These are phyloP conservation scores for Volucella inanis DNA, from an alignment of 2,888 invertebrate species.

Conservation along the genomic window DNA sequence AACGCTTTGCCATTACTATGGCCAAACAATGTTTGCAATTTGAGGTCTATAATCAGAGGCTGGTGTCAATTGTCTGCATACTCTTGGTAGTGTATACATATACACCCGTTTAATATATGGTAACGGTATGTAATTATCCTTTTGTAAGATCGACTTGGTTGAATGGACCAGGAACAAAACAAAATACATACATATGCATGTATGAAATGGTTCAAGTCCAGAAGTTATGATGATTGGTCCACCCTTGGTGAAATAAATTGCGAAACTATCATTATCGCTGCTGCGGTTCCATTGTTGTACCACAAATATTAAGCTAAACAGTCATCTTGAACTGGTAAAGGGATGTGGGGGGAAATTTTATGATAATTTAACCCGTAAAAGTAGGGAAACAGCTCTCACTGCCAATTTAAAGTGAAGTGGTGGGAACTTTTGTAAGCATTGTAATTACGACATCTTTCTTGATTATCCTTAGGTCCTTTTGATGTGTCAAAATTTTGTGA, in stretches of 20 bases:
- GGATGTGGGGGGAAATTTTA: conserved; percentile 38
- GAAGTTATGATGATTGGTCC: conserved; percentile 69
- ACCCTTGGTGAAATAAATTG: conserved; percentile 38
- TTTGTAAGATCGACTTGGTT: conserved; percentile 32
- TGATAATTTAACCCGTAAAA: conserved; percentile 49
- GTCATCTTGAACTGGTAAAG: not conserved
- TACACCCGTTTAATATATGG: conserved; percentile 42
- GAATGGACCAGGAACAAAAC: not conserved
- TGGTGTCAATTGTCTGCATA: conserved; percentile 36
- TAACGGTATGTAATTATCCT: conserved; percentile 66
- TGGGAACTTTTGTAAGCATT: conserved; percentile 7
- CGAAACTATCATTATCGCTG: conserved; percentile 71
- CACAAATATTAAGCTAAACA: conserved; percentile 64
- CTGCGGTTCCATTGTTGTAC: conserved; percentile 72
- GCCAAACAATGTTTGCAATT: conserved; percentile 62
- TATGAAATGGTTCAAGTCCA: conserved; percentile 50
- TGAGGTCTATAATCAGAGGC: conserved; percentile 66
- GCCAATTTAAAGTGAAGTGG: not conserved
- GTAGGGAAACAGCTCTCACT: conserved; percentile 5
- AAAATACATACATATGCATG: not conserved
- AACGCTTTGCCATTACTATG: conserved; percentile 55
- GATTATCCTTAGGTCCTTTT: no score
- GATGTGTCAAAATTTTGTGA: no score
- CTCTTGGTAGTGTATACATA: conserved; percentile 24
- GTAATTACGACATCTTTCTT: no score